Evolutionary conservation across 2,888 invertebrate genomes (phyloP).

Genomic region (Strigamia maritima): DNA sequence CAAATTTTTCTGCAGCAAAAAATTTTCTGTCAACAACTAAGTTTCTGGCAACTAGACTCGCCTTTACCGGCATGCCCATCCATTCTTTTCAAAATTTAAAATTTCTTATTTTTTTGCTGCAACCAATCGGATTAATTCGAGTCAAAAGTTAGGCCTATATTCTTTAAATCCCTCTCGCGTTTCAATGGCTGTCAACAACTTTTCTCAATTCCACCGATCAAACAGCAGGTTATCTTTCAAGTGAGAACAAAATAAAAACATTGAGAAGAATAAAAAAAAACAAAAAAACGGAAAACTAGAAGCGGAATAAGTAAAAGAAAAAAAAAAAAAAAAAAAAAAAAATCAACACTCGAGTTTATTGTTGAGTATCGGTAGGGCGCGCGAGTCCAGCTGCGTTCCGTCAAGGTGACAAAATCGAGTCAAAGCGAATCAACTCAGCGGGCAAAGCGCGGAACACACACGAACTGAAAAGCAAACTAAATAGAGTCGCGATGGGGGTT

Average conservation of each 20-base stretch:
- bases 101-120: background rate
- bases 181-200: constrained; percentile 27
- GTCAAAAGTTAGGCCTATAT: background rate
- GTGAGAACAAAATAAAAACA: constrained; percentile 11
- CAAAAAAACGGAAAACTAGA: background rate
- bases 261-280: background rate
- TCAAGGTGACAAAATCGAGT: constrained; percentile 11
- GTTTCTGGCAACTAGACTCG: too few species aligned
- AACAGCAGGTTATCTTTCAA: constrained; percentile 19
- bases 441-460: constrained; percentile 25
- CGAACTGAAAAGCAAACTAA: background rate
- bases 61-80: too few species aligned
- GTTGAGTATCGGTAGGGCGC: background rate
- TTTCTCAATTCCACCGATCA: constrained; percentile 9
- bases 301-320: too few species aligned
- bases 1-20: too few species aligned
- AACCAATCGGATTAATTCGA: background rate
- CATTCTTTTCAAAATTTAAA: too few species aligned
- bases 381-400: background rate
- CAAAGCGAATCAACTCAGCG: constrained; percentile 29
- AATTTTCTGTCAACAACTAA: too few species aligned
- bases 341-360: background rate
- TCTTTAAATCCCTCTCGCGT: background rate
- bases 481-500: background rate
- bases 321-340: constrained; percentile 9